Evolutionary conservation across 2,888 invertebrate genomes (phyloP).

Genomic region (Acanthococcus lagerstroemiae): DNA sequence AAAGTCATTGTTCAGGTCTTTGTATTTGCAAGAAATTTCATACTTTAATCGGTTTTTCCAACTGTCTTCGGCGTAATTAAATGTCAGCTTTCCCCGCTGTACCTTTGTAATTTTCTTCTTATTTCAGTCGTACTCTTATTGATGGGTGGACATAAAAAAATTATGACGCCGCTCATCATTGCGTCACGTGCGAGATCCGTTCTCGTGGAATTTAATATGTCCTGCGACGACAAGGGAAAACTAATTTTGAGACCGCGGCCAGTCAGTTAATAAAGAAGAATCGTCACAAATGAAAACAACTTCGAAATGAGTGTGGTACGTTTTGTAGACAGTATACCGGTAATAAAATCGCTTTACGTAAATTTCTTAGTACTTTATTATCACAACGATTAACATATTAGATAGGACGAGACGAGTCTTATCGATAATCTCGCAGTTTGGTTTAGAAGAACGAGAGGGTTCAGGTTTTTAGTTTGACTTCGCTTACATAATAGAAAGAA

Average conservation of each 20-base stretch:
- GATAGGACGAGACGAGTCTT: conserved; percentile 4
- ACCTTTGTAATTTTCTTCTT: not conserved
- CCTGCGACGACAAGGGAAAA: conserved; percentile 94
- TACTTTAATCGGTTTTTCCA: no score
- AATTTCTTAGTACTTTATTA: no score
- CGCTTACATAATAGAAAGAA: no score
- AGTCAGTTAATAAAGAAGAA: conserved; percentile 39
- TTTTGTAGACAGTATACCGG: no score
- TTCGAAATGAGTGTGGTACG: not conserved
- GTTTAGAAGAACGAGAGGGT: no score
- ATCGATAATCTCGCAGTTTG: no score
- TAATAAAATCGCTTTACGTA: no score
- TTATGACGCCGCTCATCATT: conserved; percentile 92
- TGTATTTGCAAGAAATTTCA: no score
- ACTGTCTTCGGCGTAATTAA: no score
- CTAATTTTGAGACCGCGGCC: conserved; percentile 85
- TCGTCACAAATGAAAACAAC: not conserved
- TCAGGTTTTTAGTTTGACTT: no score
- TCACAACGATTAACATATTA: not conserved
- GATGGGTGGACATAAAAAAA: conserved; percentile 88
- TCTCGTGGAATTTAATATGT: conserved; percentile 93
- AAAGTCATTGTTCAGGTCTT: no score
- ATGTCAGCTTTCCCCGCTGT: no score
- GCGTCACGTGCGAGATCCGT: conserved; percentile 83
- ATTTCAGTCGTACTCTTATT: conserved; percentile 70